phyloP scores from a whole-genome alignment of 2,888 invertebrate genomes.

The Lottia scabra region DNA sequence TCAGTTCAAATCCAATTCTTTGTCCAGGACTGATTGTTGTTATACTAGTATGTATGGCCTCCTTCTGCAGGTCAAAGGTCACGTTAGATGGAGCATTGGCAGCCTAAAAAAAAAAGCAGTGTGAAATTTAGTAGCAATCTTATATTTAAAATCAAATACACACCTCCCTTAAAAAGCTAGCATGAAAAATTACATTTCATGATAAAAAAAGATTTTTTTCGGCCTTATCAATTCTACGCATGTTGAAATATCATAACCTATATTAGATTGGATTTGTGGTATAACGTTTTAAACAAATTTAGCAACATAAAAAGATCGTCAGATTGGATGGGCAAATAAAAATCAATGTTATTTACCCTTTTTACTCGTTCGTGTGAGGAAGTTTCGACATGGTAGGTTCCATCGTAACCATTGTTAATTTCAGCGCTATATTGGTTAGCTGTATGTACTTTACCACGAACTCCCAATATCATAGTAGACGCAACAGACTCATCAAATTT shows the following conservation, averaged over 20 bases:
- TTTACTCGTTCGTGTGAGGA: not conserved
- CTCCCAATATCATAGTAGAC: not conserved
- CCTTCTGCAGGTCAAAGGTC: constrained; percentile 40
- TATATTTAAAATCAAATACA: too few species aligned
- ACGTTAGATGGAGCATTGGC: constrained; percentile 33
- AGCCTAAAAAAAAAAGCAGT: constrained; percentile 9
- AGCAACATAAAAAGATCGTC: too few species aligned
- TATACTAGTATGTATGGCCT: constrained; percentile 24
- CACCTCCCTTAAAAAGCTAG: too few species aligned
- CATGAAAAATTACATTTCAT: too few species aligned
- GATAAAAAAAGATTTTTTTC: too few species aligned
- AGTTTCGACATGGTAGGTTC: not conserved
- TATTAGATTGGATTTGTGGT: too few species aligned
- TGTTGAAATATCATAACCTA: too few species aligned
- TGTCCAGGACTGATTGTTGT: constrained; percentile 48
- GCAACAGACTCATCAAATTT: not conserved
- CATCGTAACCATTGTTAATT: not conserved
- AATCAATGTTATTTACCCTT: not conserved
- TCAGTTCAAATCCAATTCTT: constrained; percentile 48
- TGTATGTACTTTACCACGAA: not conserved
- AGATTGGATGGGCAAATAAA: too few species aligned
- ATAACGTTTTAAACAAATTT: too few species aligned
- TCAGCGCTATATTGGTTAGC: not conserved
- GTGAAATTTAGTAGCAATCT: too few species aligned
- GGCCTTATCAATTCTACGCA: too few species aligned